phyloP scores from a whole-genome alignment of 2,888 invertebrate species.

The Lasioglossum morio region DNA sequence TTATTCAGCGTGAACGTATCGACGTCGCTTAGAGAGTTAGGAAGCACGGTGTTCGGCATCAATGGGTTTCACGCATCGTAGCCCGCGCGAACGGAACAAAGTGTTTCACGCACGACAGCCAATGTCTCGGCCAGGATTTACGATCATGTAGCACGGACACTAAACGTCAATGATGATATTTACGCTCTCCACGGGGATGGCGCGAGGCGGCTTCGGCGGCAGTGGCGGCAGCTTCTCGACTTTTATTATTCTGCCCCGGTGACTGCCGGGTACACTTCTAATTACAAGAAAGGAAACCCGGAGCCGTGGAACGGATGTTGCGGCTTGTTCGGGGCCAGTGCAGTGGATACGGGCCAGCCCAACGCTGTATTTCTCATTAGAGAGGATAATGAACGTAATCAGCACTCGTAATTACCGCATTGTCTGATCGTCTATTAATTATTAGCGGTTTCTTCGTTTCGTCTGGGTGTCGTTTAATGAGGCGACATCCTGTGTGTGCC shows the following conservation, averaged over 20 bases:
- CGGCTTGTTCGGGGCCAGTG: background rate
- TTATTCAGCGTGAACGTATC: background rate
- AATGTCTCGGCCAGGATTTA: conserved; percentile 48
- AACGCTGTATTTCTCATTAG: conserved; percentile 23
- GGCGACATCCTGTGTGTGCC: conserved; percentile 67
- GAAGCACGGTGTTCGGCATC: conserved; percentile 9
- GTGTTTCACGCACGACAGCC: conserved; percentile 40
- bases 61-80: conserved; percentile 20
- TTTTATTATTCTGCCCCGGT: conserved; percentile 23
- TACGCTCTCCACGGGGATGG: conserved; percentile 2
- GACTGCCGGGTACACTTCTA: conserved; percentile 10
- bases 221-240: background rate
- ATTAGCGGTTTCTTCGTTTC: conserved; percentile 62
- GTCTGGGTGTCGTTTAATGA: conserved; percentile 58
- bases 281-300: conserved; percentile 24
- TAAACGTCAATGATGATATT: conserved; percentile 47
- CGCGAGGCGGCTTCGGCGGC: background rate
- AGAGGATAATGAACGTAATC: conserved; percentile 42
- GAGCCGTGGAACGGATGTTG: background rate
- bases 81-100: conserved; percentile 29
- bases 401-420: conserved; percentile 52
- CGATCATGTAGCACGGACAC: conserved; percentile 41
- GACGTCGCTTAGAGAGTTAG: background rate
- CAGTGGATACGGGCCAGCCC: background rate
- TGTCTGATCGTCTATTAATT: conserved; percentile 57